Evolutionary conservation across 1,140 invertebrate species (phyloP).

Genomic region (Ceratitis capitata): DNA sequence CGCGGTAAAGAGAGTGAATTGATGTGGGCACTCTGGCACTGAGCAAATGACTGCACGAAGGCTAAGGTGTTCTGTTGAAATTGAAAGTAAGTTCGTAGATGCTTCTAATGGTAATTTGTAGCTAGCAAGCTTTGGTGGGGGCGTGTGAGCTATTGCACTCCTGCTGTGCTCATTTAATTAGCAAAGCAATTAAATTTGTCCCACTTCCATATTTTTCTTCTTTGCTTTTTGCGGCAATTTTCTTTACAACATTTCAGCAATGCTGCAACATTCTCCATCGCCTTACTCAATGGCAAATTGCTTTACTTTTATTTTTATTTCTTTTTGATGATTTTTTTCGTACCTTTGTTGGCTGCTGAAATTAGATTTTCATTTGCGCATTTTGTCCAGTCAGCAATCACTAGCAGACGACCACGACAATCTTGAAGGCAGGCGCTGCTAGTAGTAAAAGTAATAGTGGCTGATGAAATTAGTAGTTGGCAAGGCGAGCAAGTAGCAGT

Average conservation of each 20-base stretch:
- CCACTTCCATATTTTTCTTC: slow-evolving; percentile 25
- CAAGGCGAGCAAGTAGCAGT: not conserved
- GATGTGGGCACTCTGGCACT: not conserved
- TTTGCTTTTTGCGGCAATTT: not conserved
- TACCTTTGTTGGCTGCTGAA: not conserved
- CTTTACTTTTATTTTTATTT: not conserved
- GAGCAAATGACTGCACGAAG: not conserved
- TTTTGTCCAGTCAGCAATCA: slow-evolving; percentile 16
- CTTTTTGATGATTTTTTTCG: not conserved
- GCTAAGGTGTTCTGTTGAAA: not conserved
- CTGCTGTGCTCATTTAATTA: slow-evolving; percentile 27
- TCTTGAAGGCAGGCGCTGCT: not conserved
- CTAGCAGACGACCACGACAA: not conserved
- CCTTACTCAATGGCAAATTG: not conserved
- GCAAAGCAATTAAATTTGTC: slow-evolving; percentile 22
- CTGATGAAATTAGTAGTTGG: not conserved
- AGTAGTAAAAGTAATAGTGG: not conserved
- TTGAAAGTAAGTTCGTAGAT: not conserved
- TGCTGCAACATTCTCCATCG: too few species aligned
- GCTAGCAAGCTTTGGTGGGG: not conserved
- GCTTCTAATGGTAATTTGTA: not conserved
- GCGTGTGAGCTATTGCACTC: not conserved
- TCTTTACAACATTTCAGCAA: not conserved
- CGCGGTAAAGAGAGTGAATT: not conserved
- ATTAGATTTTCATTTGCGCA: not conserved